Base-by-base conservation (phyloP, 2,113 vertebrate genomes). In the Nothoprocta pentlandii region DNA sequence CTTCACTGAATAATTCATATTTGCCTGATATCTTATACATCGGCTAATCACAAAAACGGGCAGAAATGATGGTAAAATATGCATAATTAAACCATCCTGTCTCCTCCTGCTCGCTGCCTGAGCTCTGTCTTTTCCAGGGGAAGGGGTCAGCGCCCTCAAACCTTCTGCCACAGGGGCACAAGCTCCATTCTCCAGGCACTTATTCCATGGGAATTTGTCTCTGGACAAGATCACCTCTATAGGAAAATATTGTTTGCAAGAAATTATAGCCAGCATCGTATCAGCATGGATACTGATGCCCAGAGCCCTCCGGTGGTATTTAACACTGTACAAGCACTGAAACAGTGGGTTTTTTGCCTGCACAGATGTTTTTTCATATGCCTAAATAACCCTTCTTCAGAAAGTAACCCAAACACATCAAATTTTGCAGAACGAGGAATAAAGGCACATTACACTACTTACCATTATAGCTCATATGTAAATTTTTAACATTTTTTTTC, bases 341-440 rank as follows among this genome's bases (percentile, higher is more conserved):
- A 88, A 93, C 46, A 67, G 51, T 88, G 41, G 74, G 89, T 92
- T 95, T 71, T 77, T 67, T 76, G 73, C 51, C 63, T 32, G 71
- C 88, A 54, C 96, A 96, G 95, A 96, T 95, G 93, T 95, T 95
- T 93, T 88, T 93, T 93, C 86, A 78, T 88, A 90, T 94, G 92
- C 74, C 93, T 93, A 54, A 93, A 92, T 80, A 93, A 90, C 88
- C 64, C 64, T 93, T 90, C 93, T 74, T 88, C 92, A 51, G 74
- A 88, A 92, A 94, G 80, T 54, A 86, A 93, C 63, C 86, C 64
- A 56, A 85, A 89, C 92, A 86, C 80, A 46, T 59, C 3, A 26
- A 44, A 80, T 90, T 94, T 46, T 80, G 93, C 93, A 93, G 90
- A 71, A 51, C 80, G 83, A 93, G 76, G 71, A 92, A 63, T 54